phyloP scores from a whole-genome alignment of 2,113 vertebrate genomes.

The Myrmecobius fasciatus region DNA sequence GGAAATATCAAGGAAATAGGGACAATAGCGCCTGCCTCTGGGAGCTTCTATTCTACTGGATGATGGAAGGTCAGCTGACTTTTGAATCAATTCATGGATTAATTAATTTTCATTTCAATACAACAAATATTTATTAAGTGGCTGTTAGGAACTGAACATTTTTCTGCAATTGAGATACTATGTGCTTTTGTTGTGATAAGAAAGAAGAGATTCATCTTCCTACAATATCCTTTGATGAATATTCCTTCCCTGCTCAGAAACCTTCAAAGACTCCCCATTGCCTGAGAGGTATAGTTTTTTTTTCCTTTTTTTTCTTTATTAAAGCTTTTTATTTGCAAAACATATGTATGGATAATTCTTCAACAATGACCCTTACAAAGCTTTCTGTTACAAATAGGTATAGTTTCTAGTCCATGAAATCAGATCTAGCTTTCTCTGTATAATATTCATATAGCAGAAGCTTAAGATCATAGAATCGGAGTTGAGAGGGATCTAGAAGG shows the following conservation, averaged over 20 bases:
- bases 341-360: too few species aligned
- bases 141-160: not conserved
- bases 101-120: not conserved
- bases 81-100: not conserved
- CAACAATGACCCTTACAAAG: too few species aligned
- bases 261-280: not conserved
- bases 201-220: not conserved
- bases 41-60: not conserved
- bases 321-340: too few species aligned
- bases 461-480: not conserved
- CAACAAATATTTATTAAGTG: not conserved
- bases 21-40: not conserved
- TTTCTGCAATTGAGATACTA: not conserved
- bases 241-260: not conserved
- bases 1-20: not conserved
- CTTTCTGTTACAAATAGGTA: too few species aligned
- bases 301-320: too few species aligned
- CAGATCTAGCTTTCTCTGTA: not conserved
- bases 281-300: not conserved
- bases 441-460: not conserved
- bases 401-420: not conserved
- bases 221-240: not conserved
- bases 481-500: not conserved
- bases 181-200: not conserved
- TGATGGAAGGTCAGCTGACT: slow-evolving; percentile 16